Percentiles rank a stretch among this genome's conserved stretches.
phyloP scores from a whole-genome alignment of 2,113 vertebrate species.

The Buteo buteo region DNA sequence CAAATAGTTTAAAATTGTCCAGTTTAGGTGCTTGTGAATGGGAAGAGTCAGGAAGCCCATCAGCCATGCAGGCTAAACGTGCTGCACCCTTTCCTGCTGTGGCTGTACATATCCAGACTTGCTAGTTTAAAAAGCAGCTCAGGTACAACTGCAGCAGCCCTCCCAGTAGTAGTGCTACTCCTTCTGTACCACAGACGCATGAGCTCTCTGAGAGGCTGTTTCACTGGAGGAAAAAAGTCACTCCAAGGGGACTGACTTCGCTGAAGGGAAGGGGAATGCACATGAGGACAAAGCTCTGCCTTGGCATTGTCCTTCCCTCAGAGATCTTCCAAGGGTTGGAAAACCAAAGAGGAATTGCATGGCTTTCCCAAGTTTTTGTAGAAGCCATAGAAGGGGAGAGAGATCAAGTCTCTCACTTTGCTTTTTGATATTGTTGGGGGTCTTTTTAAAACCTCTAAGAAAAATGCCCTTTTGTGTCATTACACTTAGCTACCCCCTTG shows the following conservation, averaged over 20 bases:
- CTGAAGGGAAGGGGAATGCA: background rate
- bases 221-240: background rate
- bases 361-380: background rate
- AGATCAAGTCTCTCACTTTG: background rate
- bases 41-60: background rate
- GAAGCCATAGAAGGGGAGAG: background rate
- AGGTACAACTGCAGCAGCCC: background rate
- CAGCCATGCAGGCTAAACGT: background rate
- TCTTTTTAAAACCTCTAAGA: background rate
- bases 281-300: fast-evolving
- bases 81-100: background rate
- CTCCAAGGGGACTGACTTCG: background rate
- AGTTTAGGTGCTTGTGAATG: background rate
- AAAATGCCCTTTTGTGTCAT: background rate
- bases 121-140: background rate
- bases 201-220: background rate
- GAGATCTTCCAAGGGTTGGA: background rate
- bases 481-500: background rate
- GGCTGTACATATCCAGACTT: background rate
- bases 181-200: background rate
- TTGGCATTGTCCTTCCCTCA: background rate
- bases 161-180: background rate
- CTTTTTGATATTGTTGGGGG: background rate
- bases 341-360: background rate
- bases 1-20: background rate